phyloP scores from a whole-genome alignment of 2,113 vertebrate genomes.

The Saguinus midas region DNA sequence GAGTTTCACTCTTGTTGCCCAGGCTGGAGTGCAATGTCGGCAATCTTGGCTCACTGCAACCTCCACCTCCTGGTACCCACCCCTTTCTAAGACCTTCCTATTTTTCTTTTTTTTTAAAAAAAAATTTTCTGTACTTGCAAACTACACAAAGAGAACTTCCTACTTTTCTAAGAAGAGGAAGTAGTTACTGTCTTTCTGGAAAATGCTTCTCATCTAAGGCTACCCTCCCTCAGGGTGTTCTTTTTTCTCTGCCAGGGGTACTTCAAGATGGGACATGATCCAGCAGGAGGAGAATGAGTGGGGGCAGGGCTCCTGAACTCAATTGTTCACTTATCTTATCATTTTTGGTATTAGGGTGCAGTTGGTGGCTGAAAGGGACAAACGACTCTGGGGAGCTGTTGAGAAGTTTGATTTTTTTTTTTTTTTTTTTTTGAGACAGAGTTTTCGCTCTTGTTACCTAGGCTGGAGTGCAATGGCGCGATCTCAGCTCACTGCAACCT shows the following conservation, averaged over 20 bases:
- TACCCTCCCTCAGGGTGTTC: background rate
- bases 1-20: no score
- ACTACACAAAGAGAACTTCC: background rate
- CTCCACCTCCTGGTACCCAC: background rate
- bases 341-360: background rate
- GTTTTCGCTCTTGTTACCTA: no score
- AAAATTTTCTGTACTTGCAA: no score
- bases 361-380: background rate
- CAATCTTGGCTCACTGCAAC: no score
- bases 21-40: no score
- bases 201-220: background rate
- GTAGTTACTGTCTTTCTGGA: background rate
- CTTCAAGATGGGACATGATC: background rate
- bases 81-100: background rate
- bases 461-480: no score
- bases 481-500: no score
- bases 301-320: background rate
- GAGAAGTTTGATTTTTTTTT: background rate
- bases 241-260: background rate
- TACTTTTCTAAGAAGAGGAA: slow-evolving; percentile 43
- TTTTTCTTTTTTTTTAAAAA: no score
- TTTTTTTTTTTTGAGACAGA: no score
- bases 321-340: background rate
- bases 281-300: background rate
- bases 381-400: background rate